phyloP scores from a whole-genome alignment of 1,140 invertebrate species.

The Drosophila takahashii region DNA sequence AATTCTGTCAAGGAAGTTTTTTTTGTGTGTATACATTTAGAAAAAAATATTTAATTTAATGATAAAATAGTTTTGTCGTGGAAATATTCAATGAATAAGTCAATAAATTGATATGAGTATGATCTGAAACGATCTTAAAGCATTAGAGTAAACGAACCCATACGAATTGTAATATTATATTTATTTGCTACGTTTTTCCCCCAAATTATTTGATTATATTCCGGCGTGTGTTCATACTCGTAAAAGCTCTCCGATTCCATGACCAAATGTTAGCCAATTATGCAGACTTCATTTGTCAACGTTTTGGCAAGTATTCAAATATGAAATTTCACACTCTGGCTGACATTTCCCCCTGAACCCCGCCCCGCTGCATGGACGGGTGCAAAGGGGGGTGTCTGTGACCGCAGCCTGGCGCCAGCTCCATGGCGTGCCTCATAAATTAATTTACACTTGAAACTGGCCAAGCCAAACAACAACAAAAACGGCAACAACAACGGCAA shows the following conservation, averaged over 20 bases:
- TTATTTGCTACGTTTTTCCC: background rate
- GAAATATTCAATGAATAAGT: too few relatives aligned
- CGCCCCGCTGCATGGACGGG: constrained; percentile 8
- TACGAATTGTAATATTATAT: too few relatives aligned
- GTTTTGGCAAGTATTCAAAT: constrained; percentile 61
- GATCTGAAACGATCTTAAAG: too few relatives aligned
- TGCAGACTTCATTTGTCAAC: constrained; percentile 73
- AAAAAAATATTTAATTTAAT: too few relatives aligned
- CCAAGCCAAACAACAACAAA: constrained; percentile 47
- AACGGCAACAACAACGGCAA: constrained; percentile 48
- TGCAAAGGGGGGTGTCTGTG: constrained; percentile 23
- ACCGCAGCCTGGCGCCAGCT: constrained; percentile 65
- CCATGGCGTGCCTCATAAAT: constrained; percentile 78
- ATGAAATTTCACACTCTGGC: constrained; percentile 79
- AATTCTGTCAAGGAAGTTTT: too few relatives aligned
- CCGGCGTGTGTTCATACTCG: background rate
- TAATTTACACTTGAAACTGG: constrained; percentile 81
- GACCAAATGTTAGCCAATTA: constrained; percentile 65
- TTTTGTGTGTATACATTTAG: too few relatives aligned
- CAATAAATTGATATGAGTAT: too few relatives aligned
- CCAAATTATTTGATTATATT: background rate
- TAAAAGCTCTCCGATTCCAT: constrained; percentile 23
- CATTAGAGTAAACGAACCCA: too few relatives aligned
- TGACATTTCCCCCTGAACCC: constrained; percentile 53
- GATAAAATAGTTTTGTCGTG: too few relatives aligned